Evolutionary conservation across 30 jellyfish, hydroid and myxozoan genomes (phyloP), one percentile per base, ranked within the genome.

Genomic region (Mastigias papua): DNA sequence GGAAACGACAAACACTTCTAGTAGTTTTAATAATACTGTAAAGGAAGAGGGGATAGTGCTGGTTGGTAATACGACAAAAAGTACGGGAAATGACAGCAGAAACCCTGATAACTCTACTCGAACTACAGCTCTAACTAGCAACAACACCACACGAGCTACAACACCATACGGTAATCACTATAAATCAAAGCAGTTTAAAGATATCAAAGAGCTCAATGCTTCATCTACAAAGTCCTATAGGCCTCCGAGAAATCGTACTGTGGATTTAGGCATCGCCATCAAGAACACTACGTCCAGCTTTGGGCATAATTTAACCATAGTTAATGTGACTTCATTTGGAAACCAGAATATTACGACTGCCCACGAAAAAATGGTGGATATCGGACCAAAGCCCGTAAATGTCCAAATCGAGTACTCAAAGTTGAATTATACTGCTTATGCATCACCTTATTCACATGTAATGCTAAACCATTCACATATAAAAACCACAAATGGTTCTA

Each of bases 401-500:
- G 27, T 5, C 27, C 26, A 19, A 25, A 54, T 25, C 3, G 27
- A 54, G 9, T 2, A 54, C 17, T 54, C 67, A 54, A 54, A 21
- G 67, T 19, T 11, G 23, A 54, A 54, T 54, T 21, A 54, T 54
- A 21, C 23, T 19, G 67, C 48, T 2, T 17, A 6, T 2, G 50
- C 78, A 32, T 15, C 65, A 31, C 17, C 33, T 31, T 23, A 31
- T 11, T 8, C 78, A 58, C 65, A 26, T 78, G 65, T 19, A 13
- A 60, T 8, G 69, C 69, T 9, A 33, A 79, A 31, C 30, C 80
- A 34, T 27, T 83, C 93, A 1, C 65, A 35, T 5, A 5, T 64
- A 22, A 50, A 58, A 54, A 83, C 86, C 19, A 86, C 21, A 22
- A 69, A 57, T 26, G 93, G 93, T 10, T 69, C 93, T 23, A 83